A percentile compares a stretch with the other conserved stretches of the same genome.
These are phyloP conservation scores for Epicauta chinensis DNA, from an alignment of 1,140 invertebrate species.

Conservation along the genomic window DNA sequence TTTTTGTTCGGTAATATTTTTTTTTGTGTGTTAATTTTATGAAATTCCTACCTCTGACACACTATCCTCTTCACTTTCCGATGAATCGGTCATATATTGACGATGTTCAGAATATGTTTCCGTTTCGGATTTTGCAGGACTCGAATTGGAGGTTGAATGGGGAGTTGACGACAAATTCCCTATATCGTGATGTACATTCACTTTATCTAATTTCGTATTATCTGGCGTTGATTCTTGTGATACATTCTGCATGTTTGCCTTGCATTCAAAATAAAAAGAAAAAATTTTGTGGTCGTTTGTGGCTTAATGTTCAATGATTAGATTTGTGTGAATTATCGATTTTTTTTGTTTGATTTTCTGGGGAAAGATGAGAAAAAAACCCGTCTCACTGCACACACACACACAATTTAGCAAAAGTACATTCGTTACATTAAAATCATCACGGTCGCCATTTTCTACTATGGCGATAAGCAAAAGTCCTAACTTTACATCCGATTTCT, in stretches of 20 bases:
- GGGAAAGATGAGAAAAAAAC: conserved; percentile 30
- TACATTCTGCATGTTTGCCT: conserved; percentile 85
- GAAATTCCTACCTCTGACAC: conserved; percentile 74
- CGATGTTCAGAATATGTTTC: conserved; percentile 72
- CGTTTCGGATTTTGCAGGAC: conserved; percentile 69
- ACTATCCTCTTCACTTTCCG: conserved; percentile 87
- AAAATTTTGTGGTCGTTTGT: neutral
- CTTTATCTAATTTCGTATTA: conserved; percentile 70
- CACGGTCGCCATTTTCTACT: conserved; percentile 43
- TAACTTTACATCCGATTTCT: neutral
- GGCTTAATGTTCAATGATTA: neutral
- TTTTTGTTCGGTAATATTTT: too few species aligned
- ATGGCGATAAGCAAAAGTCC: conserved; percentile 25
- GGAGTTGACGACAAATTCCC: conserved; percentile 57
- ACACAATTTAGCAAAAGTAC: conserved; percentile 34
- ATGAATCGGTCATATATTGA: conserved; percentile 81
- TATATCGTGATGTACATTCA: conserved; percentile 49
- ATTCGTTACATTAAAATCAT: conserved; percentile 39
- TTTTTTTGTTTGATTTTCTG: too few species aligned
- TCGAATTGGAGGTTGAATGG: conserved; percentile 53
- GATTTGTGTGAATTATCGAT: neutral
- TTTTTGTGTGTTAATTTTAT: too few species aligned
- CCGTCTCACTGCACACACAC: conserved; percentile 33
- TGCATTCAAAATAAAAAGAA: conserved; percentile 43
- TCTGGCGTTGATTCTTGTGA: conserved; percentile 65